Percentiles rank a stretch among this genome's conserved stretches.
Conservation (phyloP, 2,888 invertebrate genomes). For the Hanleya hanleyi region DNA sequence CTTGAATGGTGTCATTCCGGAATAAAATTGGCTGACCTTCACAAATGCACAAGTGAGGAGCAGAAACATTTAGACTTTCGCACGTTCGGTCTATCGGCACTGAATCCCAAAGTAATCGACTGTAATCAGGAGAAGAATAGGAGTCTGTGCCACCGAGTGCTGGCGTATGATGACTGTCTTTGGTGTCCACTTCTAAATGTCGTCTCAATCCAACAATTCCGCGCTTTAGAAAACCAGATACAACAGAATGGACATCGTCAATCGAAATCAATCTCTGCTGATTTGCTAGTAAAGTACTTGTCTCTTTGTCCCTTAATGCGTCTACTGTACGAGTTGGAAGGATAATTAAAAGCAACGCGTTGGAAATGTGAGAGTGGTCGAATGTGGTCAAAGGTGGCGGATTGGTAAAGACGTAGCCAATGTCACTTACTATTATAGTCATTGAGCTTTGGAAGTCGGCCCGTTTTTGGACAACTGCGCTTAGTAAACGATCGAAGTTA, state of each 20-base stretch:
- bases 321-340: neutral
- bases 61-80: neutral
- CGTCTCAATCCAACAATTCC: neutral
- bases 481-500: neutral
- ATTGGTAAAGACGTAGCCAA: neutral
- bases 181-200: neutral
- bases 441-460: neutral
- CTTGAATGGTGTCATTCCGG: constrained; percentile 4
- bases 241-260: neutral
- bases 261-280: neutral
- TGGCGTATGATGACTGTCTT: neutral
- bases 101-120: neutral
- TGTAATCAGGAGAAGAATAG: neutral
- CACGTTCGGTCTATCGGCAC: neutral
- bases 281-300: neutral
- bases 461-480: neutral
- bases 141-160: neutral
- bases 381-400: neutral
- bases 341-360: neutral
- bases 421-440: neutral
- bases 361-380: neutral
- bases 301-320: neutral
- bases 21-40: neutral
- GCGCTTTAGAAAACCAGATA: neutral
- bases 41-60: constrained; percentile 6